Evolutionary conservation across 2,113 vertebrate species (phyloP), one percentile per base, ranked within the genome.

Genomic region (Turnix velox): DNA sequence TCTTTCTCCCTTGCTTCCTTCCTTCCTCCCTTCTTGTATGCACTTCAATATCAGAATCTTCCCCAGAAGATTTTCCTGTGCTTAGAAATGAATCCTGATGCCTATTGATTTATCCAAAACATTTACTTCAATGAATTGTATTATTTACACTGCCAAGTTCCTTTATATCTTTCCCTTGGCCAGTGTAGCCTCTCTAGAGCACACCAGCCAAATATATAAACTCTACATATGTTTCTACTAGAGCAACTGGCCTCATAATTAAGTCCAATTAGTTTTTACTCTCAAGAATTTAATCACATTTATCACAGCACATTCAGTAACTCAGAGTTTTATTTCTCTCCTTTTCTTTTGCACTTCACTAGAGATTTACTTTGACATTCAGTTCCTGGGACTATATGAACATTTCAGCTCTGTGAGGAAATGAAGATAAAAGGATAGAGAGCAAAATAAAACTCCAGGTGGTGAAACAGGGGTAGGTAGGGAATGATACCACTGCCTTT

Each of bases 261-360:
- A 96, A 48, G 87, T 92, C 90, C 63, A 96, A 96, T 95, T 95
- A 96, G 62, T 73, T 92, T 93, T 94, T 55, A 86, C 22, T 84
- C 93, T 95, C 95, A 97, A 96, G 81, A 97, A 97, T 93, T 97
- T 90, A 92, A 75, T 97, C 92, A 95, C 78, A 77, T 92, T 78
- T 95, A 81, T 92, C 82, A n/a, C 74, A 89, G 81, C 42, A 86
- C 52, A 80, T 93, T 97, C 87, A 94, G 88, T 96, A 95, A 93
- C 96, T 92, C 79, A 94, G 68, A 93, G 69, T 66, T 96, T 93
- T 95, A 84, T 86, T 93, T 95, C 84, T 93, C 68, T 89, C 61
- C 35, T 83, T 58, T 84, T 57, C 39, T 83, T 81, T 87, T 67
- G 62, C 71, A 3, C 23, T 31, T 90, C 8, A 0, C 52, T 52